phyloP scores from a whole-genome alignment of 35 echinoderm and acorn worm genomes.

The Apostichopus japonicus region DNA sequence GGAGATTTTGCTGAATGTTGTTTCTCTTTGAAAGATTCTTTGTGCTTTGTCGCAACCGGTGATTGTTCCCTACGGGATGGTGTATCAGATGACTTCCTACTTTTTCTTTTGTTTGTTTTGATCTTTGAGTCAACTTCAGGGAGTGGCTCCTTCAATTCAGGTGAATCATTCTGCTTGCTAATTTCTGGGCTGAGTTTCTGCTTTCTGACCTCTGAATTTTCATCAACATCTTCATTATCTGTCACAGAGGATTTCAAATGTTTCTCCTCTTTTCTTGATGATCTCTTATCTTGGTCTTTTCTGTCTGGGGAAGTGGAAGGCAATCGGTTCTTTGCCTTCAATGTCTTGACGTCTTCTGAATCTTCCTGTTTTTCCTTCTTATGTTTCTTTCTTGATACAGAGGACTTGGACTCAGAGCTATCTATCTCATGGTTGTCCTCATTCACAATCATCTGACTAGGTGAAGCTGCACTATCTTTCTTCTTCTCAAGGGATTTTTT shows the following conservation, averaged over 20 bases:
- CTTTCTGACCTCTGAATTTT: not conserved
- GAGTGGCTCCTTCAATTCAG: not conserved
- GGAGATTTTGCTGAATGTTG: not conserved
- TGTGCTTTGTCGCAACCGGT: not conserved
- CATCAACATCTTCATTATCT: not conserved
- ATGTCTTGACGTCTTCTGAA: not conserved
- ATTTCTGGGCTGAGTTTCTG: not conserved
- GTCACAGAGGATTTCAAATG: not conserved
- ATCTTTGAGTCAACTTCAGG: not conserved
- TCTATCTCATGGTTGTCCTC: not conserved
- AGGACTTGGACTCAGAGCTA: not conserved
- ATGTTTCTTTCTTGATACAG: constrained; percentile 7
- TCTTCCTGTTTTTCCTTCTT: not conserved
- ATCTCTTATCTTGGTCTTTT: not conserved
- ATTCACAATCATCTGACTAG: not conserved
- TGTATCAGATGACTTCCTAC: not conserved
- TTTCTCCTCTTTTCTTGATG: not conserved
- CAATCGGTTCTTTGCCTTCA: not conserved
- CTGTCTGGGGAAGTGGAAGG: not conserved
- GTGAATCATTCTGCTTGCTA: not conserved
- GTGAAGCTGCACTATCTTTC: not conserved
- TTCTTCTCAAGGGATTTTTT: constrained; percentile 3
- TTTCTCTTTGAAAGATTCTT: not conserved
- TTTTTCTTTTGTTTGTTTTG: not conserved
- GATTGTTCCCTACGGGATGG: not conserved